Evolutionary conservation across 2,888 invertebrate genomes (phyloP).

Genomic region (Protodeltote pygarga): DNA sequence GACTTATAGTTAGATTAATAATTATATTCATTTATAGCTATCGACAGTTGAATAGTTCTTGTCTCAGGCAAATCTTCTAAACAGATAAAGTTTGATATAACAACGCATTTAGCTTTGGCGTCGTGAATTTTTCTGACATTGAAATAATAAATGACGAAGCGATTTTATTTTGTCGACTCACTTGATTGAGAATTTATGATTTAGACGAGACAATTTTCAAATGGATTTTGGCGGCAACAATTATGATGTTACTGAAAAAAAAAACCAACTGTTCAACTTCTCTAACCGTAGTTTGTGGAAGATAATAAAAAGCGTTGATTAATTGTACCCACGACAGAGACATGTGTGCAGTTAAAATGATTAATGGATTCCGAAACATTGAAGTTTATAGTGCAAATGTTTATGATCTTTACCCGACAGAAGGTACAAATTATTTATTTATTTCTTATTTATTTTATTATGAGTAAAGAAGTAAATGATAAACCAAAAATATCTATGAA

Average conservation of each 20-base stretch:
- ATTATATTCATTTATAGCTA: too few relatives aligned
- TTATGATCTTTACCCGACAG: constrained; percentile 7
- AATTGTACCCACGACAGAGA: constrained; percentile 20
- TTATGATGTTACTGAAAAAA: constrained; percentile 12
- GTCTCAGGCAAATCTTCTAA: background rate
- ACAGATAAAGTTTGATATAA: constrained; percentile 1
- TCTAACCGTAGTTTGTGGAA: background rate
- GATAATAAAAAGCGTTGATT: constrained; percentile 31
- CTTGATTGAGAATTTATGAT: constrained; percentile 20
- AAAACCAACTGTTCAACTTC: background rate
- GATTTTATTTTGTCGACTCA: constrained; percentile 15
- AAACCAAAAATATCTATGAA: too few relatives aligned
- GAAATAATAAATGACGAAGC: constrained; percentile 30
- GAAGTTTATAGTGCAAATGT: background rate
- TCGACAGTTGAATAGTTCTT: too few relatives aligned
- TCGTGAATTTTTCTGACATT: constrained; percentile 23
- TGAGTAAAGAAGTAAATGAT: background rate
- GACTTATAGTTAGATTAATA: too few relatives aligned
- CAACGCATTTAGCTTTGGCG: constrained; percentile 9
- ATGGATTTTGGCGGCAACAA: constrained; percentile 9
- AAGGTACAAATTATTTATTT: constrained; percentile 12
- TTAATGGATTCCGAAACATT: constrained; percentile 12
- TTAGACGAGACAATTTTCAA: constrained; percentile 11
- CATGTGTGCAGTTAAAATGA: constrained; percentile 30
- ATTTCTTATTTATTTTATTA: too few relatives aligned